Percentiles rank a stretch among this genome's conserved stretches.
phyloP scores from a whole-genome alignment of 2,113 vertebrate species.

The Chauna torquata region DNA sequence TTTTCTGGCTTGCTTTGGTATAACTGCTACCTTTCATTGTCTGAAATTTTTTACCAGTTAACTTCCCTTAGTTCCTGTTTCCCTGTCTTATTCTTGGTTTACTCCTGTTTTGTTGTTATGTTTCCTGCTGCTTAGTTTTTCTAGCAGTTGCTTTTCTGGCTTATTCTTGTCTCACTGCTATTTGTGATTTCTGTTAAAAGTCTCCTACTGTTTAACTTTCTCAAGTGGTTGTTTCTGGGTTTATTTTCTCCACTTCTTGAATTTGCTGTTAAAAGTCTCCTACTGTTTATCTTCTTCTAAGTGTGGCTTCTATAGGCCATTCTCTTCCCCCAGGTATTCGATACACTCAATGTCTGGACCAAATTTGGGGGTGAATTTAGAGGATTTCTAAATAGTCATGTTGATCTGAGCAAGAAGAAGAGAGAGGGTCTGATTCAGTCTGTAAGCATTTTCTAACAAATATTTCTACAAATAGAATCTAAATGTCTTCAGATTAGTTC shows the following conservation, averaged over 20 bases:
- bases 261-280: conserved; percentile 26
- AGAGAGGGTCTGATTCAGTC: background rate
- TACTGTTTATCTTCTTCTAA: conserved; percentile 15
- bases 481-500: background rate
- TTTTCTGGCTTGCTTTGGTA: conserved; percentile 21
- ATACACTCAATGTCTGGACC: background rate
- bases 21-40: conserved; percentile 17
- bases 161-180: conserved; percentile 15
- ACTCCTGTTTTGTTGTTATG: conserved; percentile 14
- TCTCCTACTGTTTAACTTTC: conserved; percentile 51
- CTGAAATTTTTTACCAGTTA: conserved; percentile 22
- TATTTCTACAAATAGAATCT: background rate
- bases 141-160: conserved; percentile 28
- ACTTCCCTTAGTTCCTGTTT: conserved; percentile 10
- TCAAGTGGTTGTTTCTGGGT: background rate
- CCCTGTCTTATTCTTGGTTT: conserved; percentile 31
- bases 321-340: background rate
- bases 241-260: conserved; percentile 5
- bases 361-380: background rate
- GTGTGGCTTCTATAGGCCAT: background rate
- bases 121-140: conserved; percentile 41
- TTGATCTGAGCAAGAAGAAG: background rate
- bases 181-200: conserved; percentile 48
- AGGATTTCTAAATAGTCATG: background rate
- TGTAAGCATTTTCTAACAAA: background rate